These are phyloP conservation scores for Andrena hattorfiana DNA, from an alignment of 2,888 invertebrate species.

Conservation along the genomic window DNA sequence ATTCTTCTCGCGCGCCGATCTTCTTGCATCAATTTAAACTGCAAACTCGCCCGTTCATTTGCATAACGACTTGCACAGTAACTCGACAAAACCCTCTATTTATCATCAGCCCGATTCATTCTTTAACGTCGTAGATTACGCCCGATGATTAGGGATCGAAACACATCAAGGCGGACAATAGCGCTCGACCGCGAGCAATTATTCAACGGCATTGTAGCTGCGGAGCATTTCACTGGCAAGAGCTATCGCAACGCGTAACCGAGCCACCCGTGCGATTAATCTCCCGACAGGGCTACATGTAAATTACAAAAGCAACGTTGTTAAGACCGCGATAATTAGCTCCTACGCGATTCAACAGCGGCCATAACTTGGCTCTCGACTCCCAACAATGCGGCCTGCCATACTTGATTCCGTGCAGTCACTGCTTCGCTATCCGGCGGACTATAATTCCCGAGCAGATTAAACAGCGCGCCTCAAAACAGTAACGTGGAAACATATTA, in stretches of 20 bases:
- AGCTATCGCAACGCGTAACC: slow-evolving; percentile 33
- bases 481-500: too few species aligned
- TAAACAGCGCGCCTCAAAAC: not conserved
- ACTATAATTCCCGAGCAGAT: not conserved
- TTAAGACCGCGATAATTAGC: slow-evolving; percentile 34
- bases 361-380: slow-evolving; percentile 1
- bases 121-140: not conserved
- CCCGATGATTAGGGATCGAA: not conserved
- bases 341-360: slow-evolving; percentile 11
- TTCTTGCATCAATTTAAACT: too few species aligned
- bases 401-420: not conserved
- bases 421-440: not conserved
- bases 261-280: slow-evolving; percentile 41
- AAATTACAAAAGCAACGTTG: slow-evolving; percentile 30
- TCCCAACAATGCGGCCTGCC: too few species aligned
- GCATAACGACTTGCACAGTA: not conserved
- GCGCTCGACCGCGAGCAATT: slow-evolving; percentile 37
- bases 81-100: not conserved
- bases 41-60: not conserved
- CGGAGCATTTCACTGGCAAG: slow-evolving; percentile 26
- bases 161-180: slow-evolving; percentile 19
- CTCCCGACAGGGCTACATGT: not conserved
- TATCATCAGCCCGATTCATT: not conserved
- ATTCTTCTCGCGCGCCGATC: too few species aligned
- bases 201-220: slow-evolving; percentile 23